A percentile compares a stretch with the other conserved stretches of the same genome.
These are phyloP conservation scores for Drosophila cyrtoloma DNA, from an alignment of 2,888 invertebrate genomes.

Conservation along the genomic window DNA sequence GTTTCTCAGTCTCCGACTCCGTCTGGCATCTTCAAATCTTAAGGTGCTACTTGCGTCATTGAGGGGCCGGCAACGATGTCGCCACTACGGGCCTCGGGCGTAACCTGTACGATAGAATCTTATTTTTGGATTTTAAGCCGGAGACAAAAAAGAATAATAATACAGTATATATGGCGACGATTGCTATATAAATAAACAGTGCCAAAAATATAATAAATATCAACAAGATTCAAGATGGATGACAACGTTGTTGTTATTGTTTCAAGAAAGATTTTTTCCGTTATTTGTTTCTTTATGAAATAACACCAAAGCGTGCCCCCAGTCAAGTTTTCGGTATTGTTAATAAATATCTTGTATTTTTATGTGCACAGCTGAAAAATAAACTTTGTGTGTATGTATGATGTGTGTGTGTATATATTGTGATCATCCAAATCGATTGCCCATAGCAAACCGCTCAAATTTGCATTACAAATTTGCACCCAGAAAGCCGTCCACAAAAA, in stretches of 20 bases:
- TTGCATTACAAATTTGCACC: conserved; percentile 81
- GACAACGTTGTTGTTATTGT: conserved; percentile 41
- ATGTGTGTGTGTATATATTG: conserved; percentile 16
- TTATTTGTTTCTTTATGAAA: conserved; percentile 62
- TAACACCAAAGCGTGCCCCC: conserved; percentile 78
- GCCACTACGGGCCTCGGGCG: conserved; percentile 48
- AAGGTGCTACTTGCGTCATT: conserved; percentile 66
- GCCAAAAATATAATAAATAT: conserved; percentile 77
- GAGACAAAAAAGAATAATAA: conserved; percentile 45
- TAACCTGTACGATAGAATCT: conserved; percentile 51
- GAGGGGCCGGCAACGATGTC: conserved; percentile 35
- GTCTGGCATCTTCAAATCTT: conserved; percentile 38
- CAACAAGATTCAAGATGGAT: conserved; percentile 69
- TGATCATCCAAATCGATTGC: conserved; percentile 42
- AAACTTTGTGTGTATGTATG: conserved; percentile 2
- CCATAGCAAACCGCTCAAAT: conserved; percentile 56
- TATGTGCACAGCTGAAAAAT: conserved; percentile 48
- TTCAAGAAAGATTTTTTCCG: conserved; percentile 28
- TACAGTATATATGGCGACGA: conserved; percentile 47
- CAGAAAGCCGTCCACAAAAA: conserved; percentile 65
- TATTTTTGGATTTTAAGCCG: conserved; percentile 73
- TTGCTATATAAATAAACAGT: conserved; percentile 73
- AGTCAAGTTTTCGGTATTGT: conserved; percentile 77
- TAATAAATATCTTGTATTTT: conserved; percentile 78
- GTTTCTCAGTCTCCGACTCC: conserved; percentile 1